A percentile compares a stretch with the other conserved stretches of the same genome.
Conservation (phyloP, 2,888 invertebrate genomes). For the Anthophora plumipes region DNA sequence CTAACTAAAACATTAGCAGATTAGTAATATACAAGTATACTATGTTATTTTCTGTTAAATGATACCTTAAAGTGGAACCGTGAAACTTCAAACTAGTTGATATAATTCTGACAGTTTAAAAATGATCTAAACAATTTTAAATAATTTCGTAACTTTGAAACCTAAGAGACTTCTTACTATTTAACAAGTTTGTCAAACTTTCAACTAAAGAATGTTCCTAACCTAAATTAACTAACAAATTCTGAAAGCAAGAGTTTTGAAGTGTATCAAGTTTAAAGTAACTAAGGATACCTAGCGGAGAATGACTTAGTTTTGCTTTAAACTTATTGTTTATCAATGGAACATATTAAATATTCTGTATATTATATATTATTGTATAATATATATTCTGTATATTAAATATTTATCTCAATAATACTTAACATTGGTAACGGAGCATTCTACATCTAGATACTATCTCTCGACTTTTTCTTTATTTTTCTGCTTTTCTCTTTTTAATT, state of each 20-base stretch:
- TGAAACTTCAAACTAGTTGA: background rate
- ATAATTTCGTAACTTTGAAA: slow-evolving; percentile 13
- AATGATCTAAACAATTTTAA: background rate
- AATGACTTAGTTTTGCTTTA: slow-evolving; percentile 26
- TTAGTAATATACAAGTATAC: no score
- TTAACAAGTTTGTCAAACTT: slow-evolving; percentile 9
- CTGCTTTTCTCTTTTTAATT: no score
- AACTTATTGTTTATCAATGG: slow-evolving; percentile 26
- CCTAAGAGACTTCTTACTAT: background rate
- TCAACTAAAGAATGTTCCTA: background rate
- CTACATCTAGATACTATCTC: no score
- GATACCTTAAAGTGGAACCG: background rate
- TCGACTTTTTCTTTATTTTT: no score
- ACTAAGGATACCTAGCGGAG: slow-evolving; percentile 19
- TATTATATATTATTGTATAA: no score
- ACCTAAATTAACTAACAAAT: slow-evolving; percentile 13
- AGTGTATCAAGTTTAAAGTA: background rate
- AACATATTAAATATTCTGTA: slow-evolving; percentile 14
- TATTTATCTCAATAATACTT: no score
- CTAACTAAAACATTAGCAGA: no score
- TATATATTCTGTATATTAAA: no score
- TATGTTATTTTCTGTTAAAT: no score
- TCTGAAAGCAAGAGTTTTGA: background rate
- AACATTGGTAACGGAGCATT: no score
- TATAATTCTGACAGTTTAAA: background rate